These are phyloP conservation scores for Acridotheres tristis DNA, from an alignment of 2,797 vertebrate genomes.

Conservation along the genomic window DNA sequence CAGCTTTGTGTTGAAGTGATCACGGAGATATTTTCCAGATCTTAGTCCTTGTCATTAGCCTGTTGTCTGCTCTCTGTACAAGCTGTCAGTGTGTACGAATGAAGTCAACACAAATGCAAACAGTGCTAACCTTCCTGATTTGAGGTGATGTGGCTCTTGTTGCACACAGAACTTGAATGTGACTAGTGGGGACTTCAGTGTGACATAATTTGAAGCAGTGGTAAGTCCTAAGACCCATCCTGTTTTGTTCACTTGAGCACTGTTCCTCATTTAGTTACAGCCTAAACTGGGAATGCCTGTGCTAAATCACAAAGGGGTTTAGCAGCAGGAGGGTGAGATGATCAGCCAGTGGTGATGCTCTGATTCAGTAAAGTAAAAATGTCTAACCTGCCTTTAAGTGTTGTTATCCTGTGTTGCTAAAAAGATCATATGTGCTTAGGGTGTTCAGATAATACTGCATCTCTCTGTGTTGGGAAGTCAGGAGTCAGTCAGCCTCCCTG, in stretches of 20 bases:
- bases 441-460: background rate
- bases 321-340: background rate
- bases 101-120: background rate
- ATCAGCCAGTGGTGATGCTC: background rate
- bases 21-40: background rate
- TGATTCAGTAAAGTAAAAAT: background rate
- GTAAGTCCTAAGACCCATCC: background rate
- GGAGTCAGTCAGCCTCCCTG: background rate
- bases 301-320: background rate
- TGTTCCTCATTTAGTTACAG: background rate
- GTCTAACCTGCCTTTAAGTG: background rate
- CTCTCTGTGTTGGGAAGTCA: background rate
- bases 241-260: background rate
- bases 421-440: background rate
- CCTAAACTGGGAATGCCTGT: background rate
- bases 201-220: rapidly evolving
- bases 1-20: background rate
- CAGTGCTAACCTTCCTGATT: background rate
- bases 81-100: rapidly evolving
- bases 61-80: background rate
- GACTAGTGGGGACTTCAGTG: background rate
- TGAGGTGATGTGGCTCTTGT: background rate
- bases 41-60: background rate
- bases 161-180: background rate
- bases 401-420: background rate